A percentile compares a stretch with the other conserved stretches of the same genome.
These are phyloP conservation scores for Lypha dubia DNA, from an alignment of 2,888 invertebrate genomes.

Conservation along the genomic window DNA sequence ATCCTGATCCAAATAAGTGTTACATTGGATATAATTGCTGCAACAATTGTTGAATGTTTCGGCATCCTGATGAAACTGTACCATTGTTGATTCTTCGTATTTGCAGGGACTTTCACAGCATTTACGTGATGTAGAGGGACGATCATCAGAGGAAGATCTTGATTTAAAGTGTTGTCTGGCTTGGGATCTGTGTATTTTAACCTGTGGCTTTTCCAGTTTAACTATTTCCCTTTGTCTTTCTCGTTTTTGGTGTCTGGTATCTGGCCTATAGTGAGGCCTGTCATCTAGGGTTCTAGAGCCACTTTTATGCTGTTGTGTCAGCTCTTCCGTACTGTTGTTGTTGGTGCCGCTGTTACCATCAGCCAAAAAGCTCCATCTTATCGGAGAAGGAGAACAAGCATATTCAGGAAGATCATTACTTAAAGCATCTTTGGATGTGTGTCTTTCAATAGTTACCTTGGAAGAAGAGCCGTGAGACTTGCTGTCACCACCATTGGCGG, in stretches of 20 bases:
- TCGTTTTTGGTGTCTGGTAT: slow-evolving; percentile 55
- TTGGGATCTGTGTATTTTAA: slow-evolving; percentile 51
- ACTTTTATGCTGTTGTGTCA: slow-evolving; percentile 55
- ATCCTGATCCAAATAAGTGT: slow-evolving; percentile 82
- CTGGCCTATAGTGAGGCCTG: slow-evolving; percentile 27
- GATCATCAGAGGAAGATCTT: slow-evolving; percentile 76
- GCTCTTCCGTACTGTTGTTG: slow-evolving; percentile 47
- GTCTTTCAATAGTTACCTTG: slow-evolving; percentile 81
- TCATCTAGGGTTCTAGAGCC: slow-evolving; percentile 32
- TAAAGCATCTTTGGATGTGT: slow-evolving; percentile 80
- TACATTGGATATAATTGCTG: slow-evolving; percentile 83
- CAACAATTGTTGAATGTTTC: slow-evolving; percentile 83
- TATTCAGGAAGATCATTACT: slow-evolving; percentile 82
- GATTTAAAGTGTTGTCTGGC: slow-evolving; percentile 68
- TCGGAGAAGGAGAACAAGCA: slow-evolving; percentile 83
- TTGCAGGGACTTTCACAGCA: slow-evolving; percentile 80
- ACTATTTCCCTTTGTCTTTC: slow-evolving; percentile 61
- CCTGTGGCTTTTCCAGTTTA: slow-evolving; percentile 60
- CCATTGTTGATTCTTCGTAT: slow-evolving; percentile 82
- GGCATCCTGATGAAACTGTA: slow-evolving; percentile 83
- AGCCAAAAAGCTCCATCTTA: slow-evolving; percentile 83
- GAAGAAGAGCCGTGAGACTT: slow-evolving; percentile 78
- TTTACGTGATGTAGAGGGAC: slow-evolving; percentile 77
- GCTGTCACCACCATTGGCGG: slow-evolving; percentile 71
- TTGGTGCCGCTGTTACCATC: slow-evolving; percentile 79